Base-by-base conservation (phyloP, 2,113 vertebrate genomes). In the Rousettus leschenaultii region DNA sequence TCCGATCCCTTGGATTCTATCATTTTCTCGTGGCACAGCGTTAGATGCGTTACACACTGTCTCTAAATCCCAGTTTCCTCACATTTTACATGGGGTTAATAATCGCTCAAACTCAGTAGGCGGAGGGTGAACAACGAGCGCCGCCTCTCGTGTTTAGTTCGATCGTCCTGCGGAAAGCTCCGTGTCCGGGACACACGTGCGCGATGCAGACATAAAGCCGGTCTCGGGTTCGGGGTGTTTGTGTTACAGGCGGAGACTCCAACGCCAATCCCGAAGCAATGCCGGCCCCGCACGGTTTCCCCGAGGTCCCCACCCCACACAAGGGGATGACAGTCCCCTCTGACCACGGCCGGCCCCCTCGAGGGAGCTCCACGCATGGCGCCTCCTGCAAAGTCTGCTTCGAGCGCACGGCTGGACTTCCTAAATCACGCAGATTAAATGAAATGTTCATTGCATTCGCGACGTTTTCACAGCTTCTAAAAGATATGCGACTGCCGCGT, bases 361-460 rank as follows among this genome's bases (percentile, higher is more conserved):
- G 45, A 93, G 86, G 95, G 95, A 87, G 89, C 33, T 79, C 90
- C 28, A 74, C 6, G 35, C 4, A 63, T 74, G 66, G 73, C 2
- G 53, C 94, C 91, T 14, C 59, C 84, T 91, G 95, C 95, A 82
- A 88, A 96, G 78, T 88, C 91, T 89, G 86, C 70, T 96, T 38
- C n/a, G 92, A 82, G 73, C 78, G 82, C 61, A 55, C 24, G 11
- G 71, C 38, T 45, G 35, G 66, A 65, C 6, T 77, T 97, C 94
- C 95, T 66, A 96, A 95, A 96, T 96, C 43, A 97, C 53, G 26
- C 14, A 93, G 83, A 68, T 93, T 82, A 71, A n/a, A 70, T 91
- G 80, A 95, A 97, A 84, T 87, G 38, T 35, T 89, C 79, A 68
- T 92, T 86, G 78, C 26, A 21, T 11, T 86, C 83, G 51, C 0